Percentiles rank a stretch among this genome's conserved stretches.
Evolutionary conservation across 2,888 invertebrate genomes (phyloP).

Genomic region (Drosophila anomalata): DNA sequence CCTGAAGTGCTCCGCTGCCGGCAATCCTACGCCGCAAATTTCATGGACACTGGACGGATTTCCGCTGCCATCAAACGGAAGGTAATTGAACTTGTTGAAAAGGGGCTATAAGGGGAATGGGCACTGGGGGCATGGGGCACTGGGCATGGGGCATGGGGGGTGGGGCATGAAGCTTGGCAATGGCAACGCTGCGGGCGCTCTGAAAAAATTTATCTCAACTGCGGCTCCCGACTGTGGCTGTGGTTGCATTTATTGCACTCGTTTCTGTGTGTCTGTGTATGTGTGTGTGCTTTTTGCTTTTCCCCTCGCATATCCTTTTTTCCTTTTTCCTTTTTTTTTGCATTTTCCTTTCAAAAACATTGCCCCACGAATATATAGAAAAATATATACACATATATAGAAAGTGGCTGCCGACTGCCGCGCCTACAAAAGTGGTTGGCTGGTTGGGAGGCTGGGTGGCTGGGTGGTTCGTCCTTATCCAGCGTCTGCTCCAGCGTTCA

Average conservation of each 20-base stretch:
- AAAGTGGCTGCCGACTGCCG: slow-evolving; percentile 70
- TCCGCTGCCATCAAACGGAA: slow-evolving; percentile 87
- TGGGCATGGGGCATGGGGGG: slow-evolving; percentile 3
- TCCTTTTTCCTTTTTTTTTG: slow-evolving; percentile 49
- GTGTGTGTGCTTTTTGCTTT: slow-evolving; percentile 33
- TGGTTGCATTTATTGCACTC: slow-evolving; percentile 74
- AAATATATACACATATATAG: slow-evolving; percentile 51
- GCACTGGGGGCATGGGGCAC: slow-evolving; percentile 3
- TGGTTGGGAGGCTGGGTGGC: slow-evolving; percentile 3
- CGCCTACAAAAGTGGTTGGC: slow-evolving; percentile 58
- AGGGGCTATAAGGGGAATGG: slow-evolving; percentile 14
- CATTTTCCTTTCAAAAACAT: slow-evolving; percentile 75
- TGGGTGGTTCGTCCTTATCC: slow-evolving; percentile 7
- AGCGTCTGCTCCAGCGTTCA: slow-evolving; percentile 72
- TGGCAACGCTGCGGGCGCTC: slow-evolving; percentile 65
- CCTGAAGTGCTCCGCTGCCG: slow-evolving; percentile 90
- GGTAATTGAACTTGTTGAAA: slow-evolving; percentile 84
- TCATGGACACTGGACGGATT: slow-evolving; percentile 91
- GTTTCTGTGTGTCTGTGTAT: slow-evolving; percentile 42
- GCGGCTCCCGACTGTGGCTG: slow-evolving; percentile 53
- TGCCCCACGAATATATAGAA: slow-evolving; percentile 60
- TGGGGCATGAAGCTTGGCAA: slow-evolving; percentile 41
- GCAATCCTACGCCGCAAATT: slow-evolving; percentile 92
- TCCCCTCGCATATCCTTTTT: slow-evolving; percentile 6
- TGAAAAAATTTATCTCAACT: slow-evolving; percentile 50